Base-by-base conservation (phyloP, 2,888 invertebrate species). In the Crocallis elinguaria region DNA sequence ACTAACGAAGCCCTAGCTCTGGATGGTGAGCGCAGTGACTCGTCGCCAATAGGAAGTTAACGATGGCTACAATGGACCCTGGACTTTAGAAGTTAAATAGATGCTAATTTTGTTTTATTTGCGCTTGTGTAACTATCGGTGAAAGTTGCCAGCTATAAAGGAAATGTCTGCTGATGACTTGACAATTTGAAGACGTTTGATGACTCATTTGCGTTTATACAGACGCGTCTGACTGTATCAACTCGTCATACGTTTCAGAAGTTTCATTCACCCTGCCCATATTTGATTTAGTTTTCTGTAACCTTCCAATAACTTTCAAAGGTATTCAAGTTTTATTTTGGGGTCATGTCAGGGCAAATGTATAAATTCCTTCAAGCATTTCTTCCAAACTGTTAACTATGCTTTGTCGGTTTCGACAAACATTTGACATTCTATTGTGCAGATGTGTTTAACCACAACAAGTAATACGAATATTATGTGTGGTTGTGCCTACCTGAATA, bases 1-100 rank as follows among this genome's bases (percentile, higher is more conserved):
- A 72, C 86, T 88, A 88, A 86, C 83, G 87, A 87, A 86, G 77
- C 64, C 49, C 66, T 23, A 11, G 79, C 46, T 67, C 79, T 75
- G 70, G 73, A 79, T 71, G 79, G 74, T 72, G 69, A 67, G 75
- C 73, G 72, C 74, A 74, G 74, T 79, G 80, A 82, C 75, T 71
- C 71, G 71, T 57, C 62, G 67, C 76, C 72, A 82, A 86, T 82
- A 80, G 79, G 76, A 75, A 82, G 80, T 77, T 86, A 84, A 85
- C 79, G 80, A 85, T 79, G 74, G 68, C 66, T 69, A 82, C 79
- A 81, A 79, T 73, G 64, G n/a, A n/a, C 11, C 11, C 12, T 11
- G 66, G 69, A 64, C 62, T 64, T 67, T 44, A 45, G 42, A 37
- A 71, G 55, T 75, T 78, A 83, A 80, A 82, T 75, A 75, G 73